Base-by-base conservation (phyloP, 2,888 invertebrate genomes). In the Reticulitermes lucifugus region DNA sequence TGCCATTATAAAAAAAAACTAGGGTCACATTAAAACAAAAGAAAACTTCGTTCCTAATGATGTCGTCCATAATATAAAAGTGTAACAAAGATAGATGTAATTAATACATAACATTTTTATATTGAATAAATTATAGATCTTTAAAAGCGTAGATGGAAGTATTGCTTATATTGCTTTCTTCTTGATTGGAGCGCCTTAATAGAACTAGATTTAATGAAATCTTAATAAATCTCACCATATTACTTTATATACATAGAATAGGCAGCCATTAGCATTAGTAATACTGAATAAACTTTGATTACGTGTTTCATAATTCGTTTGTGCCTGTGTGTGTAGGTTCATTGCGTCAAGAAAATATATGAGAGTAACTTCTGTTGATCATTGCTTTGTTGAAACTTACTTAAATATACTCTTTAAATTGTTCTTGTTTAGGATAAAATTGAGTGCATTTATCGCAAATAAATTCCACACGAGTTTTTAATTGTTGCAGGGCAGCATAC, bases 41-140 rank as follows among this genome's bases (percentile, higher is more conserved):
- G 81, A 81, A 85, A 85, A 85, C 85, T 85, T 85, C 51, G 85
- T 85, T 85, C 85, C 85, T 85, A 85, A 81, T 29, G 73, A 85
- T 80, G 85, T 85, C 85, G 85, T 85, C 85, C 85, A 85, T 85
- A 81, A 79, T 77, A 77, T 46, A 77, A n/a, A 46, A 46, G 46
- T 46, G 51, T 77, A 41, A 77, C 77, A 77, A 77, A 77, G 77
- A n/a, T 35, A 77, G 51, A 51, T 77, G 77, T 77, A 77, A 77
- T 51, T 1, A 70, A 70, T 35, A 77, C 77, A 46, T 22, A 77
- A 77, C 77, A 77, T 77, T 77, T 77, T 77, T 77, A 77, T 77
- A 77, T 77, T 10, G 46, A 73, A 73, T 21, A 73, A 73, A 73
- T 41, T 73, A 73, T 73, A 77, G 77, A 51, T 46, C 46, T 77